These are phyloP conservation scores for Daboia siamensis DNA, from an alignment of 2,113 vertebrate genomes.

Conservation along the genomic window DNA sequence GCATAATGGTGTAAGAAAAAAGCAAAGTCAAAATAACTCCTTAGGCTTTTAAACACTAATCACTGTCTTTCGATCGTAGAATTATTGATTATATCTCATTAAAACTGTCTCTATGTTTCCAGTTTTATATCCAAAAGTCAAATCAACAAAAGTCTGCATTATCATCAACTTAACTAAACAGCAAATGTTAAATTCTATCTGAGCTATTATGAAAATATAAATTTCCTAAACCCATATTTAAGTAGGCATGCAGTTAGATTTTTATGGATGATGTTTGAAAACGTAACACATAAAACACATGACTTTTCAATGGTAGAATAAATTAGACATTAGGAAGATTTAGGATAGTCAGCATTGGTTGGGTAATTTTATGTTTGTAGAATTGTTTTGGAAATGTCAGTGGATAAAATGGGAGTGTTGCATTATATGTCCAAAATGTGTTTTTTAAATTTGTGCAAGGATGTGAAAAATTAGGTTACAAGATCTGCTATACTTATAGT, in stretches of 20 bases:
- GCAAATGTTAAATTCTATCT: constrained; percentile 34
- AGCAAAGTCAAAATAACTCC: constrained; percentile 38
- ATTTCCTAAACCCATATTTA: constrained; percentile 25
- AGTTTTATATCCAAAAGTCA: constrained; percentile 32
- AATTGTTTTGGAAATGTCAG: constrained; percentile 44
- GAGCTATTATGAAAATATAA: constrained; percentile 3
- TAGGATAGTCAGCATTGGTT: not conserved
- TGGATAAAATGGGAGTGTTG: not conserved
- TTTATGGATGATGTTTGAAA: constrained; percentile 20
- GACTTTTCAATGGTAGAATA: constrained; percentile 23
- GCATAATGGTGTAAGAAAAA: not conserved
- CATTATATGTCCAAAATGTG: constrained; percentile 1
- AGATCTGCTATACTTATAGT: not conserved
- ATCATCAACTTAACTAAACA: constrained; percentile 32
- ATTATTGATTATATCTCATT: constrained; percentile 54
- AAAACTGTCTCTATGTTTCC: constrained; percentile 45
- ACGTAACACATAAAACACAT: constrained; percentile 12
- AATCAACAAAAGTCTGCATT: not conserved
- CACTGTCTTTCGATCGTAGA: constrained; percentile 49
- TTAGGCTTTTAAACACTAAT: constrained; percentile 43
- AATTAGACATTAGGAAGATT: constrained; percentile 20
- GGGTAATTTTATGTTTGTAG: constrained; percentile 39
- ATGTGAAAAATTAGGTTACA: constrained; percentile 29
- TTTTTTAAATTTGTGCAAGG: constrained; percentile 37
- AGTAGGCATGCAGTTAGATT: not conserved